Base-by-base conservation (phyloP, 2,888 invertebrate species). In the Apodemia zela region DNA sequence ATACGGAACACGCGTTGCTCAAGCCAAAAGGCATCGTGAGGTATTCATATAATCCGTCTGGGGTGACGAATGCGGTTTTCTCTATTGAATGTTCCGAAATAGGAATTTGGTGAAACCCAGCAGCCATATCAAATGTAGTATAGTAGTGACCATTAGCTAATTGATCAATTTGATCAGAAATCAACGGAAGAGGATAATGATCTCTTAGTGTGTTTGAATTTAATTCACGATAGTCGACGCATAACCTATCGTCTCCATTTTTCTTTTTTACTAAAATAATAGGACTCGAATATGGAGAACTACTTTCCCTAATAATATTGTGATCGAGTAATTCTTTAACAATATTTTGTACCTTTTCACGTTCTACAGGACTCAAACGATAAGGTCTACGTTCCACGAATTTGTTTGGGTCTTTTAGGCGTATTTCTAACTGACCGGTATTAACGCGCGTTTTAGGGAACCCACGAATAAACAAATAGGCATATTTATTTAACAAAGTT, bases 241-340 rank as follows among this genome's bases (percentile, higher is more conserved):
- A 75, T 42, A 77, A 64, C 0, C 74, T 66, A 60, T 76, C 74
- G 0, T 73, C 70, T 0, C 76, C 75, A 61, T 76, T 72, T 13
- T 74, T 71, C 63, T 77, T 76, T 51, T 74, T 73, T 0, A 73
- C 73, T n/a, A 73, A 58, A 4, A 74, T 66, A 59, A 73, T 67
- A 6, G 77, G 78, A 42, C 79, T 79, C 0, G 77, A 72, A 58
- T 64, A 78, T 0, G 73, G 69, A 0, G 76, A 77, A 11, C 67
- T 69, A 33, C 75, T 76, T 65, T 74, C 74, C 0, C 72, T 68
- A 4, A 78, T 68, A 13, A 79, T 77, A 1, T 72, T 66, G 15
- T 75, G 61, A 0, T 75, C 69, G 0, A 75, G 54, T 35, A 79
- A 63, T 1, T 76, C 75, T 0, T 65, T 60, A 0, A 77, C 57